Conservation (phyloP, 1,140 invertebrate genomes). For the Caenorhabditis tropicalis region DNA sequence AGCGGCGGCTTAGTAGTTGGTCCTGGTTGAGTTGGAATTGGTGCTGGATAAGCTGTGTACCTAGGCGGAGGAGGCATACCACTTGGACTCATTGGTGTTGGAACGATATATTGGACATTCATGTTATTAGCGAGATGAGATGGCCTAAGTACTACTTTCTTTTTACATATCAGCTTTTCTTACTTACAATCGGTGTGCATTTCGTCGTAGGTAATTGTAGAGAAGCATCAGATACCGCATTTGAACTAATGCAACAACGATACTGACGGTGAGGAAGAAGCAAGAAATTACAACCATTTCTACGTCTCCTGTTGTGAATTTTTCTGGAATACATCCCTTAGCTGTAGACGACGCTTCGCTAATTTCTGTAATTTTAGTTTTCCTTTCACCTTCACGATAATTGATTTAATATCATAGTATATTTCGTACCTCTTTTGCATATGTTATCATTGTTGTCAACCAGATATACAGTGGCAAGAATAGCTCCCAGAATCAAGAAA, state of each 20-base stretch:
- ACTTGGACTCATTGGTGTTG: constrained; percentile 9
- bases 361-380: neutral
- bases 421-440: neutral
- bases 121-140: neutral
- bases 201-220: constrained; percentile 9
- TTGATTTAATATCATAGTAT: neutral
- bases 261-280: constrained; percentile 18
- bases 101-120: constrained; percentile 31
- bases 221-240: constrained; percentile 17
- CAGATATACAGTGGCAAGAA: neutral
- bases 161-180: neutral
- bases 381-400: neutral
- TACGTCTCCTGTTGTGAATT: neutral
- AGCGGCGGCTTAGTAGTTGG: neutral
- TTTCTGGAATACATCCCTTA: neutral
- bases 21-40: neutral
- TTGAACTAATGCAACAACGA: constrained; percentile 13
- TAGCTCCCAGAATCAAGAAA: constrained; percentile 13
- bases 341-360: neutral
- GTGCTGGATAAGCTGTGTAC: neutral
- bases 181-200: neutral
- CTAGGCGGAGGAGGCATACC: constrained; percentile 21
- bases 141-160: neutral
- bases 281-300: constrained; percentile 11
- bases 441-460: neutral